These are phyloP conservation scores for Acleris sparsana DNA, from an alignment of 2,888 invertebrate genomes.

Conservation along the genomic window DNA sequence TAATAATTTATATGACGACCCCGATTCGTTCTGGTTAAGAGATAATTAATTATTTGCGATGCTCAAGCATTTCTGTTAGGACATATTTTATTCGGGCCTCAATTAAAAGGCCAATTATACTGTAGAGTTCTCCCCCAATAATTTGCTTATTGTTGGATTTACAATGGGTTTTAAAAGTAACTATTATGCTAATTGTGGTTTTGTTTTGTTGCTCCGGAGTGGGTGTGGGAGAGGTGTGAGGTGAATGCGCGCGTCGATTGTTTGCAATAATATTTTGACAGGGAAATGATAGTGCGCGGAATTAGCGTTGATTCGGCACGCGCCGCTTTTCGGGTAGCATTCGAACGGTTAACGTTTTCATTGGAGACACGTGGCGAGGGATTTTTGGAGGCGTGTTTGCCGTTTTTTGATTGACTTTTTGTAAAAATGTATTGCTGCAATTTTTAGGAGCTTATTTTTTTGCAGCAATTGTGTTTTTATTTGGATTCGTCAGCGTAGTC, in stretches of 20 bases:
- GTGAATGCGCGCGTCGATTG: constrained; percentile 66
- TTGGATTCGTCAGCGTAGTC: too few relatives aligned
- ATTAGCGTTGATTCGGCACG: constrained; percentile 71
- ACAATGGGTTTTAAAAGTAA: constrained; percentile 58
- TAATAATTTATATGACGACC: constrained; percentile 72
- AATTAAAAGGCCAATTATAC: constrained; percentile 27
- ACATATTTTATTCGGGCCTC: constrained; percentile 24
- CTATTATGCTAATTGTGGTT: constrained; percentile 83
- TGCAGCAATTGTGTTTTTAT: not conserved
- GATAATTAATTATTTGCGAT: constrained; percentile 60
- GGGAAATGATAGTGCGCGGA: constrained; percentile 74
- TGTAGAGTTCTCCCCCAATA: constrained; percentile 40
- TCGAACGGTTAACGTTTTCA: constrained; percentile 76
- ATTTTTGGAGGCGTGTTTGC: constrained; percentile 19
- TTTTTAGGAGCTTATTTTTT: not conserved
- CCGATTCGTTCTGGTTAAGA: constrained; percentile 67
- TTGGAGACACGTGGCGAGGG: constrained; percentile 67
- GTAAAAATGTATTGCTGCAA: not conserved
- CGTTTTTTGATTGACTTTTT: not conserved
- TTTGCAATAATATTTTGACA: constrained; percentile 83
- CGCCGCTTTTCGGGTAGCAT: constrained; percentile 72
- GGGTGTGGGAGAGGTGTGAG: constrained; percentile 55
- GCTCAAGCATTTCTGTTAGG: constrained; percentile 13
- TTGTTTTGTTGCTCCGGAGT: constrained; percentile 73
- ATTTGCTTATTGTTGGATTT: constrained; percentile 38